These are phyloP conservation scores for Hemicordylus capensis DNA, from an alignment of 2,113 vertebrate species.

Conservation along the genomic window DNA sequence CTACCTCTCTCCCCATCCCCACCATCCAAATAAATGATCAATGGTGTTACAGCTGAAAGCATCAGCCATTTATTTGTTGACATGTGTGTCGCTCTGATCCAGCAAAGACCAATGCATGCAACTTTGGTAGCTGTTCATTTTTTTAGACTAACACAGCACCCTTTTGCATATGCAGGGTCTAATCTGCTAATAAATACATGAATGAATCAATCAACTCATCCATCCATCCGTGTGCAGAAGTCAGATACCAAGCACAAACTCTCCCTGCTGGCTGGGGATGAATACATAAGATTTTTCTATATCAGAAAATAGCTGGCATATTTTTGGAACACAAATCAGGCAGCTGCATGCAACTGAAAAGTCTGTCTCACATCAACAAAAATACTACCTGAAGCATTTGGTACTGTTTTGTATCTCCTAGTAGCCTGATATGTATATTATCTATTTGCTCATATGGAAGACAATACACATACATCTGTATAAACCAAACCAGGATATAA, in stretches of 20 bases:
- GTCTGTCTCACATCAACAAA: neutral
- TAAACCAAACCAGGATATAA: neutral
- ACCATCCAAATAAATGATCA: neutral
- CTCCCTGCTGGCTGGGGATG: neutral
- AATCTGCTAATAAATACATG: too few species aligned
- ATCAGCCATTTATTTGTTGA: neutral
- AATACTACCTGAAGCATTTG: neutral
- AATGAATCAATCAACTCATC: too few species aligned
- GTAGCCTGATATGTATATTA: neutral
- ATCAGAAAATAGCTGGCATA: neutral
- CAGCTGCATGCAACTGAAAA: neutral
- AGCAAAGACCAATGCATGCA: neutral
- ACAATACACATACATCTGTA: neutral
- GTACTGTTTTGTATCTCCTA: neutral
- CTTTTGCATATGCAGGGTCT: neutral
- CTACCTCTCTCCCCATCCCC: accelerated
- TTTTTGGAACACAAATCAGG: neutral
- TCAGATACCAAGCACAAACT: neutral
- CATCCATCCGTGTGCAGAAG: neutral
- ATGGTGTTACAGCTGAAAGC: neutral
- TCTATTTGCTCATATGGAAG: neutral
- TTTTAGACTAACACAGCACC: neutral
- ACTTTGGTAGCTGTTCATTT: neutral
- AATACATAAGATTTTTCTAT: neutral
- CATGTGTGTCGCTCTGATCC: neutral